Evolutionary conservation across 2,113 vertebrate genomes (phyloP), one percentile per base, ranked within the genome.

Genomic region (Sinocyclocheilus anophthalmus): DNA sequence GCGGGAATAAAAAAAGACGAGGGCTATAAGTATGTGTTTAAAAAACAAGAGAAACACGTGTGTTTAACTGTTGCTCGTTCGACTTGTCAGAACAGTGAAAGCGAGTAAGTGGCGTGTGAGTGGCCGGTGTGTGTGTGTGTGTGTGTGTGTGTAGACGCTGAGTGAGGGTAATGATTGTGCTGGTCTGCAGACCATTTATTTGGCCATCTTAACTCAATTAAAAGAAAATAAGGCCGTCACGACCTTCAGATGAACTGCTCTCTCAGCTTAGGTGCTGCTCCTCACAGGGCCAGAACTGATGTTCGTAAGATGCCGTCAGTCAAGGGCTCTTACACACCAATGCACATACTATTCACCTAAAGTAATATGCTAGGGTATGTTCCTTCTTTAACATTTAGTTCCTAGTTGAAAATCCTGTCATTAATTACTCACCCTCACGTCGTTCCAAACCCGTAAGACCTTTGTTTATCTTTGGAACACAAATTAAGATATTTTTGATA

Each of bases 171-270:
- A 95, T 94, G 91, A 93, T 89, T 93, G 92, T 91, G 88, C 91
- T 94, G 91, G 91, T 89, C 95, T 96, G 94, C 93, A 92, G 95
- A 97, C 96, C 96, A 96, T 96, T 96, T 96, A 96, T 97, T 97
- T 97, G 95, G 95, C 96, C 96, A 98, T 97, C 96, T 97, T 98
- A 98, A 99, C 95, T 98, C 95, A 97, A 98, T 98, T 98, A 98
- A 97, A 94, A 97, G 95, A 95, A 96, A 98, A 97, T 96, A 96
- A 97, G 94, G 96, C 94, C 91, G 91, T 94, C 95, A 93, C 98
- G 97, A 98, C 97, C 97, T 95, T 95, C 92, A 95, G 86, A 95
- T 98, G 97, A 99, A 97, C 97, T 95, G 96, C 92, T 96, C 96
- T 92, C 96, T 97, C 95, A 93, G 95, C 95, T 90, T 90, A 97